Conservation (phyloP, 2,797 vertebrate genomes). For the Arnoldichthys spilopterus region DNA sequence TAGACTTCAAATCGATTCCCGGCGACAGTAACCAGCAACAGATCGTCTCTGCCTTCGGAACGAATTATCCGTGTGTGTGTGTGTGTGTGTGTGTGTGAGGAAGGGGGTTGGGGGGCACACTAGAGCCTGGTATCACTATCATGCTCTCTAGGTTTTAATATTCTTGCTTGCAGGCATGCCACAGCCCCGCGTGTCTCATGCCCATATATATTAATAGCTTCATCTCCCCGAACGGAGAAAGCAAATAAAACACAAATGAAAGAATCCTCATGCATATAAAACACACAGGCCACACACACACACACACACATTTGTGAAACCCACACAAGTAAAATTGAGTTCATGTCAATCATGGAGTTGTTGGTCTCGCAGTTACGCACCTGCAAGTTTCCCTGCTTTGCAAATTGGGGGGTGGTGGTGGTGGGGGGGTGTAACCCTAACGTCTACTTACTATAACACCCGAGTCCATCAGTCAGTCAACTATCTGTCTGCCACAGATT, state of each 20-base stretch:
- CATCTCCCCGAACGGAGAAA: constrained; percentile 54
- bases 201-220: constrained; percentile 66
- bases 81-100: background rate
- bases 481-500: background rate
- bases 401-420: background rate
- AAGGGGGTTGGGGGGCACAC: background rate
- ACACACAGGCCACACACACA: constrained; percentile 31
- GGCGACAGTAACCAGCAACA: constrained; percentile 53
- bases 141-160: constrained; percentile 58
- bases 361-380: constrained; percentile 32
- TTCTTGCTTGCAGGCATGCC: constrained; percentile 63
- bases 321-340: constrained; percentile 33
- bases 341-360: constrained; percentile 52
- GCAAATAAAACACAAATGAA: constrained; percentile 63
- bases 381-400: constrained; percentile 29
- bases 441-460: constrained; percentile 6
- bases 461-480: background rate
- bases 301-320: constrained; percentile 26
- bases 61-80: constrained; percentile 35
- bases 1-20: constrained; percentile 51
- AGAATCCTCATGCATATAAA: constrained; percentile 63
- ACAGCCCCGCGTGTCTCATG: constrained; percentile 49
- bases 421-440: constrained; percentile 28
- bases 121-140: constrained; percentile 50
- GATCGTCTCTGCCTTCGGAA: constrained; percentile 52